Conservation (phyloP, 2,888 invertebrate genomes). For the Thymelicus acteon region DNA sequence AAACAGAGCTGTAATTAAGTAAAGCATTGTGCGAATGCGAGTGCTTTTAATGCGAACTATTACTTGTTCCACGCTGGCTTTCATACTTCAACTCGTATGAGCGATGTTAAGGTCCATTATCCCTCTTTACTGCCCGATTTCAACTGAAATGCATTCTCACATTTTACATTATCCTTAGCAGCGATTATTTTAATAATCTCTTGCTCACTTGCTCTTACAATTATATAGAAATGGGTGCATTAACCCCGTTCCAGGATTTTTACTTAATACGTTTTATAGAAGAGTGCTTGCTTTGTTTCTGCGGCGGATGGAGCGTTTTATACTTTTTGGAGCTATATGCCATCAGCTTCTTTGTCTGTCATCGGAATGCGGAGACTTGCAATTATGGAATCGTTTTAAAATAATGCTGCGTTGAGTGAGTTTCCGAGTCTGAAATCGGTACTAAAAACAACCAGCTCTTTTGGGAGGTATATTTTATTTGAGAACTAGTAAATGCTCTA, state of each 20-base stretch:
- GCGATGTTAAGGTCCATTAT: slow-evolving; percentile 23
- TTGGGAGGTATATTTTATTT: neutral
- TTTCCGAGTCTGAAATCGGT: neutral
- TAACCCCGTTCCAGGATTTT: slow-evolving; percentile 27
- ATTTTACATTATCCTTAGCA: slow-evolving; percentile 35
- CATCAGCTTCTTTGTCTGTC: slow-evolving; percentile 12
- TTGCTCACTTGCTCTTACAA: slow-evolving; percentile 8
- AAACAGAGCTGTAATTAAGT: slow-evolving; percentile 51
- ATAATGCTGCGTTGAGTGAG: slow-evolving; percentile 11
- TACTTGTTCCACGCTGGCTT: slow-evolving; percentile 40
- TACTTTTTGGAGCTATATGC: slow-evolving; percentile 3
- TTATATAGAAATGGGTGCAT: slow-evolving; percentile 25
- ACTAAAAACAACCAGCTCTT: neutral
- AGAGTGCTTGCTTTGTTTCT: slow-evolving; percentile 16
- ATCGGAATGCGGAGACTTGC: slow-evolving; percentile 5
- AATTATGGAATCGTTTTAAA: slow-evolving; percentile 14
- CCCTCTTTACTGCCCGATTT: slow-evolving; percentile 27
- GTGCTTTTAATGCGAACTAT: slow-evolving; percentile 50
- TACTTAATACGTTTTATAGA: slow-evolving; percentile 11
- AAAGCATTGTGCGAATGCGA: slow-evolving; percentile 49
- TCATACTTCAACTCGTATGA: slow-evolving; percentile 25
- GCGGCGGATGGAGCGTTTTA: slow-evolving; percentile 1
- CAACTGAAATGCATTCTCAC: slow-evolving; percentile 31
- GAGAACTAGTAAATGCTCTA: no score
- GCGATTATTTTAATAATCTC: slow-evolving; percentile 31